Conservation (phyloP, 2,113 vertebrate species). For the Neoarius graeffei region DNA sequence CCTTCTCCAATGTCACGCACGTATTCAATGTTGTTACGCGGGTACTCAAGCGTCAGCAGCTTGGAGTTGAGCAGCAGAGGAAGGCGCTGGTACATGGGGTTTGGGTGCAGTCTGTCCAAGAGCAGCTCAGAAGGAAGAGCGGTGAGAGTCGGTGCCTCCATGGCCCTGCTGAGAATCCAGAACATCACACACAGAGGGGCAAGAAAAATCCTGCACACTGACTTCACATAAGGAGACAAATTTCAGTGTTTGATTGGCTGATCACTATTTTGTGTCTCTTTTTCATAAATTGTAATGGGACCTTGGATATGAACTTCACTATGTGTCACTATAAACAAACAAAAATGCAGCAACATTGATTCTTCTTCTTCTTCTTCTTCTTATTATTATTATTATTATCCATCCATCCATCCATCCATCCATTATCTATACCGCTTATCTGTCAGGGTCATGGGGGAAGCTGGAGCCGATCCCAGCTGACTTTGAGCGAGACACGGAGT, state of each 20-base stretch:
- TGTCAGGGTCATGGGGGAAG: no score
- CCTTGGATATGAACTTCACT: background rate
- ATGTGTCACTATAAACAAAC: no score
- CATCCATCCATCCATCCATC: no score
- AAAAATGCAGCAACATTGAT: no score
- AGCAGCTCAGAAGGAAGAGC: constrained; percentile 91
- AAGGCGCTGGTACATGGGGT: constrained; percentile 97
- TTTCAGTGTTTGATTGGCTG: background rate
- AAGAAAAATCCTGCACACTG: background rate
- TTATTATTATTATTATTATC: no score
- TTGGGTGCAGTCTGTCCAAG: constrained; percentile 93
- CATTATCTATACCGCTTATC: no score
- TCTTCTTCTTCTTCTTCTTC: no score
- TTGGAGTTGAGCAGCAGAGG: constrained; percentile 94
- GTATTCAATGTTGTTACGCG: constrained; percentile 96
- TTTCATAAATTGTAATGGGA: background rate
- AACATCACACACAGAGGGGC: background rate
- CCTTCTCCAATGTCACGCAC: constrained; percentile 97
- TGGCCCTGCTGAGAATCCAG: constrained; percentile 67
- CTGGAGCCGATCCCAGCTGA: no score
- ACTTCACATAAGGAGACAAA: background rate
- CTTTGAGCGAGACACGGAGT: no score
- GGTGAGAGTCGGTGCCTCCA: constrained; percentile 82
- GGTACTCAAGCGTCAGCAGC: constrained; percentile 92
- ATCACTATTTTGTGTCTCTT: background rate